Percentiles rank a stretch among this genome's conserved stretches.
phyloP scores from a whole-genome alignment of 2,888 invertebrate genomes.

The Mesochorus sp. region DNA sequence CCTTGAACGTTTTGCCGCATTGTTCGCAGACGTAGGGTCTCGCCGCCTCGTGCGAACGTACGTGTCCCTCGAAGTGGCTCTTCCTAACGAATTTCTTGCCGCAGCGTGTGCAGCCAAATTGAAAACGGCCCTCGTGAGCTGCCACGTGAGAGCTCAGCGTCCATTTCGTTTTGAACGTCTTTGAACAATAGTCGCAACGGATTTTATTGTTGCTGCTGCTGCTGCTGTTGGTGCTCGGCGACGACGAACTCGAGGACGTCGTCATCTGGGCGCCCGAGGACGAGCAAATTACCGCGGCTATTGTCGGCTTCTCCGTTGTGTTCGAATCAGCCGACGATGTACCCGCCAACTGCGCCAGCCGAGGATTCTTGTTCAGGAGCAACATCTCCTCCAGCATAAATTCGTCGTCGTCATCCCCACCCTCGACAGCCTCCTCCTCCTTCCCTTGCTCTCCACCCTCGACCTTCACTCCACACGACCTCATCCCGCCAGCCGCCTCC shows the following conservation, averaged over 20 bases:
- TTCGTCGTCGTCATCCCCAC: conserved; percentile 71
- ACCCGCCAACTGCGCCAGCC: neutral
- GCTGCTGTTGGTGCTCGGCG: conserved; percentile 21
- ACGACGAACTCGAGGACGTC: conserved; percentile 28
- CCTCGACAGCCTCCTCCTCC: conserved; percentile 23
- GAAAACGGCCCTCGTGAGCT: conserved; percentile 80
- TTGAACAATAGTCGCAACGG: conserved; percentile 79
- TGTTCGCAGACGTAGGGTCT: conserved; percentile 80
- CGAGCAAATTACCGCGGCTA: neutral
- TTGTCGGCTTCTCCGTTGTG: neutral
- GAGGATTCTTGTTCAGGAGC: conserved; percentile 72
- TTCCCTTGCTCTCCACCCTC: neutral
- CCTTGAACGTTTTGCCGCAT: conserved; percentile 80
- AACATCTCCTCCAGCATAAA: conserved; percentile 79
- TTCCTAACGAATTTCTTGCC: conserved; percentile 81
- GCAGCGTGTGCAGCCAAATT: conserved; percentile 80
- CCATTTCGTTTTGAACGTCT: conserved; percentile 81
- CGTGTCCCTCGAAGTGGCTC: conserved; percentile 81
- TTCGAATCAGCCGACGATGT: conserved; percentile 8
- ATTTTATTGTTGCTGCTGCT: conserved; percentile 68
- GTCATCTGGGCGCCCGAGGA: conserved; percentile 53
- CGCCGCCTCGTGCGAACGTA: conserved; percentile 79
- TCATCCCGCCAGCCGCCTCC: neutral
- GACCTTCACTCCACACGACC: neutral
- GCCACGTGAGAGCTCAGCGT: conserved; percentile 80